phyloP scores from a whole-genome alignment of 1,140 invertebrate genomes.

The Zaprionus nigranus region DNA sequence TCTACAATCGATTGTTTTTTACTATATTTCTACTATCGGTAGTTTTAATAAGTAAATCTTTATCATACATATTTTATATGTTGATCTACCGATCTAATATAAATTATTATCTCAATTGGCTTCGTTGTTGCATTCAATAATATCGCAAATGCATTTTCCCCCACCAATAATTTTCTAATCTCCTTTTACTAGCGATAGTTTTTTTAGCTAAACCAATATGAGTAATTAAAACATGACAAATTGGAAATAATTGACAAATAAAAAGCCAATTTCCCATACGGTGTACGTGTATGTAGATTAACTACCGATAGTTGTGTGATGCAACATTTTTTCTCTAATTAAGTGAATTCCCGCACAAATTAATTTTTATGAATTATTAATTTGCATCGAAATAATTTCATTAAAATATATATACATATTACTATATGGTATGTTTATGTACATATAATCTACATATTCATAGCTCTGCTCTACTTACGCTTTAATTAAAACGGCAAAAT shows the following conservation, averaged over 20 bases:
- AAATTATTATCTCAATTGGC: no score
- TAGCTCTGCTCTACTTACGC: neutral
- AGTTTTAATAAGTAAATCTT: no score
- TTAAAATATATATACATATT: neutral
- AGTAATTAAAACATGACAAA: neutral
- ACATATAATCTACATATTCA: neutral
- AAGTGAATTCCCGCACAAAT: neutral
- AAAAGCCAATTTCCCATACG: neutral
- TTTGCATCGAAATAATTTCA: slow-evolving; percentile 1
- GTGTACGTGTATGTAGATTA: neutral
- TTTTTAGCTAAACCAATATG: neutral
- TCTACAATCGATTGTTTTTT: no score
- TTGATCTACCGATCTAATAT: no score
- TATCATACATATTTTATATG: no score
- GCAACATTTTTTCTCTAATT: neutral
- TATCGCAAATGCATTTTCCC: neutral
- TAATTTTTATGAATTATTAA: slow-evolving; percentile 8
- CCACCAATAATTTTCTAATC: neutral
- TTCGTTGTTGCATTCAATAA: neutral
- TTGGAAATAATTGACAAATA: neutral
- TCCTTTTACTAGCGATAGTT: neutral
- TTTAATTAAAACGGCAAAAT: slow-evolving; percentile 3
- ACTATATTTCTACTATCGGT: no score
- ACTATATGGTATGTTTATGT: neutral
- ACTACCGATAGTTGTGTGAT: neutral